Evolutionary conservation across 2,888 invertebrate genomes (phyloP), one percentile per base, ranked within the genome.

Genomic region (Mimachlamys varia): DNA sequence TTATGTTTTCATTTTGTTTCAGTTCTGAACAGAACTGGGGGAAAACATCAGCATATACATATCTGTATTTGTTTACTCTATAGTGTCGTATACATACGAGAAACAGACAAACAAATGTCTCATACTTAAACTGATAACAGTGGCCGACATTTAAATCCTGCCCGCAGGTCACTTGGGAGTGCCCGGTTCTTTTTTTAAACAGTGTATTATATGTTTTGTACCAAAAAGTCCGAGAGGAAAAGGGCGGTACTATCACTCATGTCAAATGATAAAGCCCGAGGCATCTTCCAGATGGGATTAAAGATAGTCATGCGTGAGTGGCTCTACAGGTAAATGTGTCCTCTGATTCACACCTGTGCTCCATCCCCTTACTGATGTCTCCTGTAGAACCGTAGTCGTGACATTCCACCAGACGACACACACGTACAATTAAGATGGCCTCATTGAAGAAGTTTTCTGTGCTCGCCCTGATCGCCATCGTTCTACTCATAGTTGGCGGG

Each of bases 361-460:
- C 33, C 76, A 76, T 76, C 76, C 27, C 76, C 15, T 27, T 19
- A 3, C 33, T 33, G 76, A 76, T 76, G 76, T 76, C 76, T 76
- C 76, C 27, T 4, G 76, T 76, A 33, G 12, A 76, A 76, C 76
- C 13, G 3, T 27, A 76, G 33, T 76, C 27, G 15, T 33, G 4
- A 76, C 76, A 62, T 22, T 33, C 12, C 76, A 33, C 33, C 33
- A 76, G 22, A 76, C 33, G 53, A 53, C 53, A 53, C 53, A 53
- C 53, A 53, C 53, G 53, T 19, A 53, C 76, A 89, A n/a, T n/a
- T n/a, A n/a, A 89, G 49, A 89, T 89, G 89, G 89, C 89, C 87
- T 55, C 55, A 27, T 87, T 55, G 38, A 62, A 87, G 88, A 89
- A 89, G 50, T 87, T 88, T 55, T 88, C 89, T 33, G 50, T 38